A percentile compares a stretch with the other conserved stretches of the same genome.
phyloP scores from a whole-genome alignment of 2,888 invertebrate genomes.

The Tetragonisca angustula region DNA sequence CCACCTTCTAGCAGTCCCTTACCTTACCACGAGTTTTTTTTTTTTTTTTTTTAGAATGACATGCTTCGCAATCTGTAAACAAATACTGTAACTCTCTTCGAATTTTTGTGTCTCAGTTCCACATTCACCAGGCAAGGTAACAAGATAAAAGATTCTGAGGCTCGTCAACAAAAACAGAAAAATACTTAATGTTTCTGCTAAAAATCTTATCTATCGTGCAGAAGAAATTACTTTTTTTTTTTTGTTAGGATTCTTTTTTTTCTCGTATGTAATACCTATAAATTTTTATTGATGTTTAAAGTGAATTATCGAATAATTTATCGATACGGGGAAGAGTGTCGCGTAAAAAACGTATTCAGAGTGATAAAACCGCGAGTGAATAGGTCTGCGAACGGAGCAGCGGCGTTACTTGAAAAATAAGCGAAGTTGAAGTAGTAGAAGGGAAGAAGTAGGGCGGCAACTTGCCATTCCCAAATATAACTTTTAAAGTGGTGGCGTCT shows the following conservation, averaged over 20 bases:
- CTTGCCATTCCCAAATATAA: conserved; percentile 23
- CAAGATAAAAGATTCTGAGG: no score
- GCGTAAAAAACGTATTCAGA: not conserved
- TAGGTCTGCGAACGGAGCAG: not conserved
- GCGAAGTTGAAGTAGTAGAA: not conserved
- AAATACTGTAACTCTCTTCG: not conserved
- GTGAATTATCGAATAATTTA: not conserved
- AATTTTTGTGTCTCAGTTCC: no score
- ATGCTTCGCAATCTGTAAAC: not conserved
- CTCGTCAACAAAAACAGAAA: no score
- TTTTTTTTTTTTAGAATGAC: not conserved
- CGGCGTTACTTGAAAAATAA: not conserved
- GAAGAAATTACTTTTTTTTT: no score
- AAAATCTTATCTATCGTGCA: no score
- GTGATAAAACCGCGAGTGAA: not conserved
- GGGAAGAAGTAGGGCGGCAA: not conserved
- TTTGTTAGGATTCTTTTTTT: no score
- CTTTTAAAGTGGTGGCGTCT: conserved; percentile 19
- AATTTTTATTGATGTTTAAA: no score
- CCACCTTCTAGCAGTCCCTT: conserved; percentile 18
- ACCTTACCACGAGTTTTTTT: not conserved
- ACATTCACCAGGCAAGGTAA: no score
- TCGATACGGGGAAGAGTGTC: not conserved
- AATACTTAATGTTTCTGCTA: no score
- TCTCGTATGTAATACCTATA: no score